A percentile compares a stretch with the other conserved stretches of the same genome.
phyloP scores from a whole-genome alignment of 2,888 invertebrate genomes.

The Dioctria linearis region DNA sequence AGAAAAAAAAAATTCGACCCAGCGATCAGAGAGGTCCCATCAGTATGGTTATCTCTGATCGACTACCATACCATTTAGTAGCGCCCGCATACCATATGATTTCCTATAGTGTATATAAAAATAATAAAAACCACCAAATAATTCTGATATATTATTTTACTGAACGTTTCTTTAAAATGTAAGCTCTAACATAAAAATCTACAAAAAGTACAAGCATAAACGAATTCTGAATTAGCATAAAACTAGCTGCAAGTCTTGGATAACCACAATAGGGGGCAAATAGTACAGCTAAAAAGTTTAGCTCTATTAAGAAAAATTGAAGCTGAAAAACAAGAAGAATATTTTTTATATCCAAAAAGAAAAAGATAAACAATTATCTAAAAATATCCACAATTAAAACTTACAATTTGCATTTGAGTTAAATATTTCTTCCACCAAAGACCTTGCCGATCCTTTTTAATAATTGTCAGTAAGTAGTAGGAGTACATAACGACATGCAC shows the following conservation, averaged over 20 bases:
- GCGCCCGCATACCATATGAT: too few relatives aligned
- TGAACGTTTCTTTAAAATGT: conserved; percentile 66
- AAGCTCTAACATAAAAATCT: conserved; percentile 79
- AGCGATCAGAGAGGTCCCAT: too few relatives aligned
- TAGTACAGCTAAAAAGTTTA: conserved; percentile 73
- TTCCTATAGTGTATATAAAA: too few relatives aligned
- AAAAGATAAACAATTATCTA: background rate
- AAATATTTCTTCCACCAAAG: conserved; percentile 87
- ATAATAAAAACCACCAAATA: too few relatives aligned
- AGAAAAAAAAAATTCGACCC: too few relatives aligned
- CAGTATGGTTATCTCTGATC: too few relatives aligned
- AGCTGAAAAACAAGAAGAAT: conserved; percentile 67
- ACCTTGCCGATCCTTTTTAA: conserved; percentile 78
- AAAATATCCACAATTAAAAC: background rate
- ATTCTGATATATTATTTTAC: too few relatives aligned
- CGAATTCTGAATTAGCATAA: conserved; percentile 77
- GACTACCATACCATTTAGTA: too few relatives aligned
- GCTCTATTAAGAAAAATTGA: conserved; percentile 75
- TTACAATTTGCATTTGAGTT: conserved; percentile 80
- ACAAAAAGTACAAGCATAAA: conserved; percentile 78
- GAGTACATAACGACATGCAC: conserved; percentile 86
- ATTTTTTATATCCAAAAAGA: background rate
- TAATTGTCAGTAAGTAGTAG: conserved; percentile 82
- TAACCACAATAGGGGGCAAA: conserved; percentile 74
- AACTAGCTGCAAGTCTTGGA: conserved; percentile 73